These are phyloP conservation scores for Synanthedon vespiformis DNA, from an alignment of 2,888 invertebrate species.

Conservation along the genomic window DNA sequence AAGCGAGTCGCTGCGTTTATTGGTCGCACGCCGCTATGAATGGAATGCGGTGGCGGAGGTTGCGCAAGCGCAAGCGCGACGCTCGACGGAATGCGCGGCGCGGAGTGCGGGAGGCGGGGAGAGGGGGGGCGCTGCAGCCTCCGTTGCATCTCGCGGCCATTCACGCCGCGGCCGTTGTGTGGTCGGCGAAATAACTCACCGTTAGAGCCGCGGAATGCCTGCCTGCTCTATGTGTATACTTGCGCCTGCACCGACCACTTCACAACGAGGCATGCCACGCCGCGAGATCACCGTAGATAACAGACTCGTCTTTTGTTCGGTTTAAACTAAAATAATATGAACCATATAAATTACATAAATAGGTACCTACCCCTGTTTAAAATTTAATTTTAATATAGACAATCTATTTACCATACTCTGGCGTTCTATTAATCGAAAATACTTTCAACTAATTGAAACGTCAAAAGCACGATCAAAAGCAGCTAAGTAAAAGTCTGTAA, in stretches of 20 bases:
- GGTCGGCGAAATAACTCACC: conserved; percentile 65
- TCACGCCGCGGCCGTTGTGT: conserved; percentile 50
- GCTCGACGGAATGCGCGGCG: conserved; percentile 13
- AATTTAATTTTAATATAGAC: no score
- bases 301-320: conserved; percentile 5
- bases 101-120: conserved; percentile 17
- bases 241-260: conserved; percentile 18
- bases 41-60: conserved; percentile 64
- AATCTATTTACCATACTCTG: no score
- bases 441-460: no score
- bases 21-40: conserved; percentile 50
- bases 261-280: conserved; percentile 25
- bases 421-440: no score
- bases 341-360: no score
- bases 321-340: no score
- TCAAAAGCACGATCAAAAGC: no score
- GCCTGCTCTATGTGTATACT: conserved; percentile 57
- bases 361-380: no score
- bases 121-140: conserved; percentile 48
- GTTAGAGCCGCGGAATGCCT: conserved; percentile 63
- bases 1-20: conserved; percentile 10
- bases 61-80: conserved; percentile 54
- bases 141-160: conserved; percentile 63
- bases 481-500: no score
- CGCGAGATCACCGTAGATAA: conserved; percentile 28